Evolutionary conservation across 2,888 invertebrate genomes (phyloP), one percentile per base, ranked within the genome.

Genomic region (Gastracanthus pulcherrimus): DNA sequence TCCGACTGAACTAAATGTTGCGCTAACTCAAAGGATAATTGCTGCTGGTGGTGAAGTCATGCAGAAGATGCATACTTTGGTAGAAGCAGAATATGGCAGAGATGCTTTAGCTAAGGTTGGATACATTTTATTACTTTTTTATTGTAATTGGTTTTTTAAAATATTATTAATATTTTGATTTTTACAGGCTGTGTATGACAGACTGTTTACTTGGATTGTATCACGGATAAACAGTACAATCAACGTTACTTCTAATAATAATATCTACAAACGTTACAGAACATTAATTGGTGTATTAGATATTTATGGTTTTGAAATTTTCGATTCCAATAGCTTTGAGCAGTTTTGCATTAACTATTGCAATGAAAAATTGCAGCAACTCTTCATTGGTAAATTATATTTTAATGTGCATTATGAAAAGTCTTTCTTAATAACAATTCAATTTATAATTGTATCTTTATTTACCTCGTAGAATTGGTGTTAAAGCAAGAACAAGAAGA

Each of bases 261-360:
- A 90, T 51, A 83, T 82, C 29, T 89, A 89, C 76, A 92, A 92
- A 85, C 92, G 94, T 34, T 95, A 95, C 90, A 94, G 94, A 89
- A 96, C 96, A 0, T 94, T 98, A 58, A 98, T 98, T 88, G 99
- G 99, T 11, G 99, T 99, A 5, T 93, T 99, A 70, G 99, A 99
- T 90, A 99, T 99, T 89, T 99, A 99, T 91, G 99, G 99, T 26
- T 99, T 99, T 92, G 99, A 99, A 93, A 98, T 99, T 86, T 98
- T 99, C 92, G 98, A 98, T 86, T 94, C 94, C 36, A 99, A 99
- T 92, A 98, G 98, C 92, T 98, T 99, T 92, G 99, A 99, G 92
- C 99, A 99, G 93, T 98, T 99, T 92, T 99, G 99, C 92, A 99
- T 99, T 89, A 99, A 99, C 92, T 99, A 99, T 92, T 99, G 99